Evolutionary conservation across 2,797 vertebrate genomes (phyloP), one percentile per base, ranked within the genome.

Genomic region (Mallotus villosus): DNA sequence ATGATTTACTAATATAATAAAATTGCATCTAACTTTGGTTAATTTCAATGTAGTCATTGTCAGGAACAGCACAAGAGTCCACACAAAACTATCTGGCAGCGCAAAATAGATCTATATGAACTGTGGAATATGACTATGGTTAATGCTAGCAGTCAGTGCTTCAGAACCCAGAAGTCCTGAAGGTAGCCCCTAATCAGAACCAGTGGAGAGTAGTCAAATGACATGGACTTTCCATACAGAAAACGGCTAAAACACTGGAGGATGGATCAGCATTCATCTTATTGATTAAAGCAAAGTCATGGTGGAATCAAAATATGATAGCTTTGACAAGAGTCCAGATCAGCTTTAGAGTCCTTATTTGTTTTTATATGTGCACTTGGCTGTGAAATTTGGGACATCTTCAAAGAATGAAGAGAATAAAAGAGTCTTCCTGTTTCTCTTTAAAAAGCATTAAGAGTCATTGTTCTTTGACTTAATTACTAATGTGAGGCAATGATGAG

Each of bases 401-500:
- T 27, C 14, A 63, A 59, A 75, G 63, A 51, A 51, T 19, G 49
- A 51, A 51, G 14, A 19, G 49, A 65, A 67, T 55, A 68, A 65
- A 66, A 53, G 21, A 41, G 68, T 29, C 75, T 76, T 70, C 69
- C 61, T 72, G 74, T 70, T 80, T 74, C 79, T 76, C 55, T 65
- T 74, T 74, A 19, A 71, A 29, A 80, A 64, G 57, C 75, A 72
- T 68, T 65, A 32, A 34, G 8, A 75, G 72, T 69, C 74, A 73
- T 60, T 73, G 64, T 77, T 81, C 59, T 73, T 58, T 73, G 65
- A 70, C 61, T 69, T 72, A 68, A 74, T 71, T 79, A 75, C 57
- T 77, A 64, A 69, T 55, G 32, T n/a, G 46, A 78, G 74, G 62
- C 74, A 62, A 57, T 70, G 53, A 32, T 29, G 37, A 70, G 61